phyloP scores from a whole-genome alignment of 2,797 vertebrate species.

The Acanthopagrus latus region DNA sequence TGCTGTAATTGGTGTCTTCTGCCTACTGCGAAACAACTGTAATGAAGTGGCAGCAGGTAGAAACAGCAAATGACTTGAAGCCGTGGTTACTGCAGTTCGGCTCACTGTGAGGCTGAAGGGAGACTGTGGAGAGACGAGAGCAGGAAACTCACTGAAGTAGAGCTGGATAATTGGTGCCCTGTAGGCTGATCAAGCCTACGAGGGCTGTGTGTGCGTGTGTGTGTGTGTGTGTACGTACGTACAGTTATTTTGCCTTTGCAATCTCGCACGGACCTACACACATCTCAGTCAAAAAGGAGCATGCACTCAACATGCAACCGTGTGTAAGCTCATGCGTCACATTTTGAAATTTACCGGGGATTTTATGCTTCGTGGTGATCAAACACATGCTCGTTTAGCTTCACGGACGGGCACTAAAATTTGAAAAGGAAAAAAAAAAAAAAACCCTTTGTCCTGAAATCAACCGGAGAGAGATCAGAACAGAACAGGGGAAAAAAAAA shows the following conservation, averaged over 20 bases:
- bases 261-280: conserved; percentile 4
- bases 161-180: conserved; percentile 72
- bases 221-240: conserved; percentile 24
- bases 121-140: conserved; percentile 49
- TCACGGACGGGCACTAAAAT: not conserved
- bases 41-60: conserved; percentile 46
- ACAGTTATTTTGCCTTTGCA: conserved; percentile 18
- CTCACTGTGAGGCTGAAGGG: conserved; percentile 43
- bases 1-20: conserved; percentile 37
- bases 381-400: not conserved
- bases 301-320: not conserved
- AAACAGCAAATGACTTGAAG: conserved; percentile 41
- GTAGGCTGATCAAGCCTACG: conserved; percentile 54
- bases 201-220: conserved; percentile 34
- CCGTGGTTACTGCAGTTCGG: conserved; percentile 36
- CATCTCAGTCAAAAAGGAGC: conserved; percentile 5
- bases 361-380: not conserved
- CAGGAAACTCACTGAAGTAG: conserved; percentile 59
- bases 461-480: conserved; percentile 14
- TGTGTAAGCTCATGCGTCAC: conserved; percentile 1
- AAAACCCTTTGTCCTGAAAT: not conserved
- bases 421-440: not conserved
- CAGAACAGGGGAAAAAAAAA: conserved; percentile 1
- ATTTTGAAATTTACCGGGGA: not conserved
- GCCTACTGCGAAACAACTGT: conserved; percentile 12